Evolutionary conservation across 2,888 invertebrate genomes (phyloP).

Genomic region (Chrysodeixis includens): DNA sequence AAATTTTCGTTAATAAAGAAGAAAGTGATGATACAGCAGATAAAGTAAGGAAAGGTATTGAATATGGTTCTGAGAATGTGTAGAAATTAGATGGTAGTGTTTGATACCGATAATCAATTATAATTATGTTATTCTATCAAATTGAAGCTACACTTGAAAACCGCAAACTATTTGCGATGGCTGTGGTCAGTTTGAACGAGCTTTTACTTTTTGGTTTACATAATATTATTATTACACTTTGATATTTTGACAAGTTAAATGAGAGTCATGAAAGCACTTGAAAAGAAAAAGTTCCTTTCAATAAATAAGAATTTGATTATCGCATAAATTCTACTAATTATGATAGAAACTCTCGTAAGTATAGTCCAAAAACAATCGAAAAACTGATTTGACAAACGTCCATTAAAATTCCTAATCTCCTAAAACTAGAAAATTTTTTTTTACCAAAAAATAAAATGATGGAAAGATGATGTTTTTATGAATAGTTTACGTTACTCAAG

Average conservation of each 20-base stretch:
- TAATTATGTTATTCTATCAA: background rate
- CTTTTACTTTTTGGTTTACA: background rate
- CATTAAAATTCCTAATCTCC: too few species aligned
- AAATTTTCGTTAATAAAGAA: background rate
- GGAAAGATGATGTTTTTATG: too few species aligned
- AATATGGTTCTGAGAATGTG: background rate
- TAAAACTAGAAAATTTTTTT: too few species aligned
- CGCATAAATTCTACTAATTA: too few species aligned
- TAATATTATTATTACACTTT: background rate
- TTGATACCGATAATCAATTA: background rate
- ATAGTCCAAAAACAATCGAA: too few species aligned
- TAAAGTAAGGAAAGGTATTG: background rate
- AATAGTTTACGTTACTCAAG: too few species aligned
- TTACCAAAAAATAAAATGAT: too few species aligned
- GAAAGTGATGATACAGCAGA: conserved; percentile 1
- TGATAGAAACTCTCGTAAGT: too few species aligned
- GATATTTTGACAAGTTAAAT: background rate
- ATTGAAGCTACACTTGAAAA: background rate
- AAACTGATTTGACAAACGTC: too few species aligned
- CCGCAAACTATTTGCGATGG: background rate
- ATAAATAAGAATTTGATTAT: background rate
- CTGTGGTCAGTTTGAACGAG: background rate
- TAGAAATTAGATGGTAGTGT: background rate
- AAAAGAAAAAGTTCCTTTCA: too few species aligned
- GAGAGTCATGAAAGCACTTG: too few species aligned